A percentile compares a stretch with the other conserved stretches of the same genome.
Conservation (phyloP, 2,113 vertebrate genomes). For the Daubentonia madagascariensis region DNA sequence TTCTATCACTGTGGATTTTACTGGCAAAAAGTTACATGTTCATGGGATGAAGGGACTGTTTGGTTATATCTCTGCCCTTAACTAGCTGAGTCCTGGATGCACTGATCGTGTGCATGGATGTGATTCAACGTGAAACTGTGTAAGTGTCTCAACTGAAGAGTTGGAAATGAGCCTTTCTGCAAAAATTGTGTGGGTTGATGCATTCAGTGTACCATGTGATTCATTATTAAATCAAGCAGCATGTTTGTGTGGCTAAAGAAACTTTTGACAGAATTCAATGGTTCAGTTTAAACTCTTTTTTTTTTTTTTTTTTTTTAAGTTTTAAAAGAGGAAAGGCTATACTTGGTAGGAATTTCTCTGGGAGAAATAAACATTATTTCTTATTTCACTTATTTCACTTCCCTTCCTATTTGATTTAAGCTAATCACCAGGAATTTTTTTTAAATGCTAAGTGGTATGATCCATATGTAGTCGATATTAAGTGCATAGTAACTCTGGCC, state of each 20-base stretch:
- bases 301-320: not conserved
- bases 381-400: not conserved
- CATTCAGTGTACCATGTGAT: not conserved
- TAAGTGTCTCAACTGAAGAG: slow-evolving; percentile 79
- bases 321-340: not conserved
- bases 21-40: not conserved
- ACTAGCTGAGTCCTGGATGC: slow-evolving; percentile 92
- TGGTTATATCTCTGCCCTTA: slow-evolving; percentile 71
- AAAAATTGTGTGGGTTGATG: not conserved
- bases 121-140: slow-evolving; percentile 91
- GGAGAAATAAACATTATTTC: not conserved
- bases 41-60: not conserved
- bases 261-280: not conserved
- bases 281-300: not conserved
- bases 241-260: not conserved
- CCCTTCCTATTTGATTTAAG: slow-evolving; percentile 3
- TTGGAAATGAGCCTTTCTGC: not conserved
- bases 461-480: not conserved
- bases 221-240: not conserved
- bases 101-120: slow-evolving; percentile 96
- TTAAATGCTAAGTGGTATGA: not conserved
- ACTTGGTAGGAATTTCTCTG: slow-evolving; percentile 1
- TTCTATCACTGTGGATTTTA: not conserved
- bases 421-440: not conserved
- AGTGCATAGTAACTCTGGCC: not conserved